These are phyloP conservation scores for Ectemnius continuus DNA, from an alignment of 2,888 invertebrate species.

Conservation along the genomic window DNA sequence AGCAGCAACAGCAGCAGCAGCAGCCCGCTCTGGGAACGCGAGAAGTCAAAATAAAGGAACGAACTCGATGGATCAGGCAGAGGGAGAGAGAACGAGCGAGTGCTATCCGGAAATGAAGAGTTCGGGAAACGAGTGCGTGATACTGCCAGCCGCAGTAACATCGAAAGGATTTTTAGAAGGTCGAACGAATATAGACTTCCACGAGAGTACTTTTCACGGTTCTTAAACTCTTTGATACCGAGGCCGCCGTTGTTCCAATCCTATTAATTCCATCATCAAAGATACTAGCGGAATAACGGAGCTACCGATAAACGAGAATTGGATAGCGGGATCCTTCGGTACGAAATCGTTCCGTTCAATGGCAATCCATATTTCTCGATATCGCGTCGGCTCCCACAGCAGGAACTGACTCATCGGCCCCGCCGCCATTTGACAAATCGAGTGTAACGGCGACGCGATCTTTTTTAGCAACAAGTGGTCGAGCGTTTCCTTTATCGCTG, in stretches of 20 bases:
- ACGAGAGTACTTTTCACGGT: too few relatives aligned
- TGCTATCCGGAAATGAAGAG: too few relatives aligned
- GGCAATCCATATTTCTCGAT: too few relatives aligned
- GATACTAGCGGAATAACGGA: too few relatives aligned
- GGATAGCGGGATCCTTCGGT: too few relatives aligned
- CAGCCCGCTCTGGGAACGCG: conserved; percentile 30
- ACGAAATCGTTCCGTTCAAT: too few relatives aligned
- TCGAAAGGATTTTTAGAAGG: conserved; percentile 44
- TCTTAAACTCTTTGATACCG: too few relatives aligned
- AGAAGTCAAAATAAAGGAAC: conserved; percentile 38
- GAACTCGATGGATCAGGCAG: background rate
- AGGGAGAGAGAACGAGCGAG: background rate
- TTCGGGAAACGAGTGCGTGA: conserved; percentile 36
- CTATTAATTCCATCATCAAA: conserved; percentile 2
- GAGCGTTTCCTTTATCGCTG: conserved; percentile 34
- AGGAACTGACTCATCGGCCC: background rate
- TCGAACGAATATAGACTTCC: too few relatives aligned
- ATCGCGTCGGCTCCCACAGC: too few relatives aligned
- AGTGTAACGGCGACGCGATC: conserved; percentile 18
- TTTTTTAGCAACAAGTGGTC: conserved; percentile 65
- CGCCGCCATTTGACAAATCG: conserved; percentile 2
- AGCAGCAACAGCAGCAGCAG: conserved; percentile 17
- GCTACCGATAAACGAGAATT: too few relatives aligned
- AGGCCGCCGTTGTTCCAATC: background rate
- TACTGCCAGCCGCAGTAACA: conserved; percentile 42